A percentile compares a stretch with the other conserved stretches of the same genome.
Evolutionary conservation across 2,113 vertebrate species (phyloP).

Genomic region (Myotis davidii): DNA sequence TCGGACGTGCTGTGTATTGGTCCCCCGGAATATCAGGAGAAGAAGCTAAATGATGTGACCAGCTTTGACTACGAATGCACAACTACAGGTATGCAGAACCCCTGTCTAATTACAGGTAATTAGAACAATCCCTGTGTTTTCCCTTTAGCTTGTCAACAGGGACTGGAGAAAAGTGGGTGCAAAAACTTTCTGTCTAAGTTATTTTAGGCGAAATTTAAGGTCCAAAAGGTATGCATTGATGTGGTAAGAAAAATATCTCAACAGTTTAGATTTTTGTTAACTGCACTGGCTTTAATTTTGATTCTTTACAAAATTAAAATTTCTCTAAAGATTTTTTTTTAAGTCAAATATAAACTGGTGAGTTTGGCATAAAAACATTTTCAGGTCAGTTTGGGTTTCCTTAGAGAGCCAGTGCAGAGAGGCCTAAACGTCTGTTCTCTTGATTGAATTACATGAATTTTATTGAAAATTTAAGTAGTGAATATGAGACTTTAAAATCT

Average conservation of each 20-base stretch:
- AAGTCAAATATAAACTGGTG: conserved; percentile 57
- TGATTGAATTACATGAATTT: conserved; percentile 46
- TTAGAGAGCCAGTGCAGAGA: conserved; percentile 56
- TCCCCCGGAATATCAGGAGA: conserved; percentile 95
- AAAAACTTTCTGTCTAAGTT: background rate
- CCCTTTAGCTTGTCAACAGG: conserved; percentile 39
- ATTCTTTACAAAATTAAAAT: conserved; percentile 69
- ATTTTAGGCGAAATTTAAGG: background rate
- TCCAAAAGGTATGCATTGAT: conserved; percentile 12
- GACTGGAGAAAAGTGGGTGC: conserved; percentile 35
- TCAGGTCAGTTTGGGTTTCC: conserved; percentile 28
- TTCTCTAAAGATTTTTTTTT: conserved; percentile 42
- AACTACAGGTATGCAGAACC: conserved; percentile 91
- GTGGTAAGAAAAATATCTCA: background rate
- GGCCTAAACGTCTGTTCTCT: background rate
- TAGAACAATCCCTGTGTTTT: background rate
- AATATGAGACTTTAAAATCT: conserved; percentile 22
- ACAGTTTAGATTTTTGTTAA: background rate
- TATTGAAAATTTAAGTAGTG: conserved; percentile 58
- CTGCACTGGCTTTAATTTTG: conserved; percentile 70
- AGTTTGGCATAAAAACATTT: conserved; percentile 60
- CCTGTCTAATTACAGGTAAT: no score
- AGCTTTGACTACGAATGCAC: conserved; percentile 95
- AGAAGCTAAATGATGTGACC: conserved; percentile 94
- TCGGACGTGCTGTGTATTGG: conserved; percentile 94